phyloP scores from a whole-genome alignment of 2,888 invertebrate genomes.

The Syritta pipiens region DNA sequence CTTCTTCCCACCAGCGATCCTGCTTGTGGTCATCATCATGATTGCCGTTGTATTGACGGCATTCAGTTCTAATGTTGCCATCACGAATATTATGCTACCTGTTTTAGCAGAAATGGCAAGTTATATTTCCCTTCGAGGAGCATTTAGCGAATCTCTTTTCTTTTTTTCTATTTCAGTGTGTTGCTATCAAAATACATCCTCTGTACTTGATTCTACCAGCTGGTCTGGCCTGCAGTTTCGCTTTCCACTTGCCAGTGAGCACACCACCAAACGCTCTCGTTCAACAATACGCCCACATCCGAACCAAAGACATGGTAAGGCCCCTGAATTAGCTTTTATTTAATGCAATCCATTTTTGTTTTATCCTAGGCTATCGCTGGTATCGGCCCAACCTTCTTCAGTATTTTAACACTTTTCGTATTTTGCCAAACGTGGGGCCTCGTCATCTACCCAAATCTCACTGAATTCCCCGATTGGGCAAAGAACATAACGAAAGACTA shows the following conservation, averaged over 20 bases:
- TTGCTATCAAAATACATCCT: constrained; percentile 88
- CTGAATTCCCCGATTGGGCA: constrained; percentile 85
- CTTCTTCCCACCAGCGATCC: constrained; percentile 82
- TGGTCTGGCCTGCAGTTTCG: constrained; percentile 93
- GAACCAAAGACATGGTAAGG: constrained; percentile 88
- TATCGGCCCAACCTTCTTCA: constrained; percentile 88
- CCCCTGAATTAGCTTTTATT: not conserved
- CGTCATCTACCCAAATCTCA: constrained; percentile 83
- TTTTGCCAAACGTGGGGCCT: constrained; percentile 88
- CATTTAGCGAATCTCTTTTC: too few relatives aligned
- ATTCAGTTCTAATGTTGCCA: constrained; percentile 94
- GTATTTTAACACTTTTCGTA: constrained; percentile 85
- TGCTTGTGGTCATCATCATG: constrained; percentile 87
- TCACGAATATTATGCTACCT: constrained; percentile 92
- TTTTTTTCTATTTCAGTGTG: constrained; percentile 84
- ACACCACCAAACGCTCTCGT: constrained; percentile 97
- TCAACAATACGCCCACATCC: constrained; percentile 89
- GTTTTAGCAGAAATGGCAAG: constrained; percentile 89
- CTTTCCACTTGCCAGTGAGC: constrained; percentile 95
- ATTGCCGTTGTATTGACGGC: constrained; percentile 91
- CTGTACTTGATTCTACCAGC: constrained; percentile 94
- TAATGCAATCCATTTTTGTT: constrained; percentile 53
- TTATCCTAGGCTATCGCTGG: constrained; percentile 85
- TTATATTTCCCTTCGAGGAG: too few relatives aligned
- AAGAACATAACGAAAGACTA: constrained; percentile 7